These are phyloP conservation scores for Kryptolebias marmoratus DNA, from an alignment of 2,113 vertebrate genomes.

Conservation along the genomic window DNA sequence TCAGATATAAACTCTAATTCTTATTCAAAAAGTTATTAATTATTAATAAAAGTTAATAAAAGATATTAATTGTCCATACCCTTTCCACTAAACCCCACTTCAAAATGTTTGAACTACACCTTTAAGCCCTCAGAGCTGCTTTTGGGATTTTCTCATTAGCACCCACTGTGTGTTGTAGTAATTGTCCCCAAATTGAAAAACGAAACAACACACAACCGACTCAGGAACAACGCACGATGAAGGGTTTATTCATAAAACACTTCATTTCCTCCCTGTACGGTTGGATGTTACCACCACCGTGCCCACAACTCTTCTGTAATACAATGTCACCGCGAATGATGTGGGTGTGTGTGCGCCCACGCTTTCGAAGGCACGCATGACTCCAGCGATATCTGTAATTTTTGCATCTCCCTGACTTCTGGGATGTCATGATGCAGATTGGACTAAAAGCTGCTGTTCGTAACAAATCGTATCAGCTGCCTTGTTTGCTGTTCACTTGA, in stretches of 20 bases:
- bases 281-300: constrained; percentile 32
- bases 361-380: constrained; percentile 24
- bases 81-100: no score
- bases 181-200: constrained; percentile 38
- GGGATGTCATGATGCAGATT: constrained; percentile 37
- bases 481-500: constrained; percentile 33
- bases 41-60: no score
- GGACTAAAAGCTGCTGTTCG: constrained; percentile 41
- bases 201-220: not conserved
- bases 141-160: constrained; percentile 19
- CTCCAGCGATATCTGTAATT: constrained; percentile 27
- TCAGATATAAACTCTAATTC: no score
- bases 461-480: constrained; percentile 27
- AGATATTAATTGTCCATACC: no score
- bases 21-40: no score
- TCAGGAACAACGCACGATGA: constrained; percentile 26
- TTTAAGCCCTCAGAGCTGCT: constrained; percentile 10
- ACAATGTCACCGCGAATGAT: constrained; percentile 28
- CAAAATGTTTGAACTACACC: no score
- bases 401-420: constrained; percentile 32
- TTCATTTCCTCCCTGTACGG: constrained; percentile 22
- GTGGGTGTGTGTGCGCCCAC: constrained; percentile 31
- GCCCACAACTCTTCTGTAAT: constrained; percentile 21
- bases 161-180: constrained; percentile 31
- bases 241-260: constrained; percentile 28